Evolutionary conservation across 1,140 invertebrate genomes (phyloP).

Genomic region (Scaptodrosophila lebanonensis): DNA sequence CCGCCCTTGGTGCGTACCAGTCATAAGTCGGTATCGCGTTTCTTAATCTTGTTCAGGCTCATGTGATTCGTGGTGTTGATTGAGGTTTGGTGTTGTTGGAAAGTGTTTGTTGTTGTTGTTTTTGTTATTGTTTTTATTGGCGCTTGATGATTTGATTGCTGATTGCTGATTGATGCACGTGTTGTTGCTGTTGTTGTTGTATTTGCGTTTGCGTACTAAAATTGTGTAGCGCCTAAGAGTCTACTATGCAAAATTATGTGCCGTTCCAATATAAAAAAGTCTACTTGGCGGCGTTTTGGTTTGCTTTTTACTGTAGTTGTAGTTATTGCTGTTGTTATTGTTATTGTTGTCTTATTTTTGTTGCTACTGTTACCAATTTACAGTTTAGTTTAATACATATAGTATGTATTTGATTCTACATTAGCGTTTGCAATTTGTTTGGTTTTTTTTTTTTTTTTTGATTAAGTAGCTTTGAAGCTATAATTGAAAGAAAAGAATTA

Average conservation of each 20-base stretch:
- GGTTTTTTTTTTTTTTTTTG: slow-evolving; percentile 33
- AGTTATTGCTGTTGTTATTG: slow-evolving; percentile 24
- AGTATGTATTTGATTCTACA: slow-evolving; percentile 12
- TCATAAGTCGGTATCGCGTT: slow-evolving; percentile 77
- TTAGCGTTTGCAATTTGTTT: slow-evolving; percentile 5
- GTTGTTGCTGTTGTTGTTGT: slow-evolving; percentile 40
- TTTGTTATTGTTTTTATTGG: slow-evolving; percentile 24
- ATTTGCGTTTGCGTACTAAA: slow-evolving; percentile 22
- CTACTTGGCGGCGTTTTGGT: slow-evolving; percentile 52
- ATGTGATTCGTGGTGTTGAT: slow-evolving; percentile 63
- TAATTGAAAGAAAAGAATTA: slow-evolving; percentile 53
- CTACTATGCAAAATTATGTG: slow-evolving; percentile 55
- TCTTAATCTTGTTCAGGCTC: slow-evolving; percentile 76
- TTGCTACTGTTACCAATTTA: slow-evolving; percentile 54
- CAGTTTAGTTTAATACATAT: slow-evolving; percentile 48
- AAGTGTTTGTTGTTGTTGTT: slow-evolving; percentile 17
- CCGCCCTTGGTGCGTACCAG: slow-evolving; percentile 68
- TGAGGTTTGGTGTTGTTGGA: slow-evolving; percentile 20
- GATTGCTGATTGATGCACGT: no score
- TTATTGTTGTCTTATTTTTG: slow-evolving; percentile 31
- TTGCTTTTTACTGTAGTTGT: slow-evolving; percentile 21
- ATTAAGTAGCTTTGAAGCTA: slow-evolving; percentile 69
- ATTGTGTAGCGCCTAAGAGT: slow-evolving; percentile 61
- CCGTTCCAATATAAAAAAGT: slow-evolving; percentile 54
- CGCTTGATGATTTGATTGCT: slow-evolving; percentile 30